phyloP scores from a whole-genome alignment of 2,797 vertebrate species.

The Cynodonichthys magdalenae region DNA sequence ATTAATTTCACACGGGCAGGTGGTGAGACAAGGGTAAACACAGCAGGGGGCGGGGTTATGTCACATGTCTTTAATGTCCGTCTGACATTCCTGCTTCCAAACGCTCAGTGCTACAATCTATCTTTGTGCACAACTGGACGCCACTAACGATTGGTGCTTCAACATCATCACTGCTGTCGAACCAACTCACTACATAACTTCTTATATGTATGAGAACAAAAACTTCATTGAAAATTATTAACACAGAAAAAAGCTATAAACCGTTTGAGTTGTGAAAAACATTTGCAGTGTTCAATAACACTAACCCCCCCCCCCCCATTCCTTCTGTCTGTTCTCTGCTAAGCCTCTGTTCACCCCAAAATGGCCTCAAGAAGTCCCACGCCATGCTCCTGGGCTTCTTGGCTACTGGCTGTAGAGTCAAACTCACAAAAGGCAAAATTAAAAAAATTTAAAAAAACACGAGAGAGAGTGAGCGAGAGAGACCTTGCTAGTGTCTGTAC shows the following conservation, averaged over 20 bases:
- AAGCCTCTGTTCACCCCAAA: slow-evolving; percentile 42
- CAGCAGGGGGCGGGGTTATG: slow-evolving; percentile 33
- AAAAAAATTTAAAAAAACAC: slow-evolving; percentile 36
- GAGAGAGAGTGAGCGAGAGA: slow-evolving; percentile 57
- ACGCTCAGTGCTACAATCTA: slow-evolving; percentile 37
- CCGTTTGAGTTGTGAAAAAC: slow-evolving; percentile 15
- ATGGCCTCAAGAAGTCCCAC: slow-evolving; percentile 45
- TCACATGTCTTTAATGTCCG: slow-evolving; percentile 58
- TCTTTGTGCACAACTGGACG: slow-evolving; percentile 29
- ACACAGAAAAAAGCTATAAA: neutral
- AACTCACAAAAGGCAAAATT: slow-evolving; percentile 75
- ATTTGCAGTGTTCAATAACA: slow-evolving; percentile 2
- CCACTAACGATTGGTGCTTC: slow-evolving; percentile 21
- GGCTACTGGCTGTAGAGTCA: slow-evolving; percentile 67
- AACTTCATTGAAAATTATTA: neutral
- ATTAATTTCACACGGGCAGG: slow-evolving; percentile 49
- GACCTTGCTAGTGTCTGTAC: slow-evolving; percentile 73
- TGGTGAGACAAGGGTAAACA: slow-evolving; percentile 38
- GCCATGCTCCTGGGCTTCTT: slow-evolving; percentile 66
- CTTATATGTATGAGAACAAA: neutral
- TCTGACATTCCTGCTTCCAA: slow-evolving; percentile 56
- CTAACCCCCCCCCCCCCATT: neutral
- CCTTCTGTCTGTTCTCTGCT: slow-evolving; percentile 17
- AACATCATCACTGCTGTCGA: too few species aligned
- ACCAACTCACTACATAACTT: slow-evolving; percentile 10